phyloP scores from a whole-genome alignment of 1,140 invertebrate genomes.

The Micrasema longulum region DNA sequence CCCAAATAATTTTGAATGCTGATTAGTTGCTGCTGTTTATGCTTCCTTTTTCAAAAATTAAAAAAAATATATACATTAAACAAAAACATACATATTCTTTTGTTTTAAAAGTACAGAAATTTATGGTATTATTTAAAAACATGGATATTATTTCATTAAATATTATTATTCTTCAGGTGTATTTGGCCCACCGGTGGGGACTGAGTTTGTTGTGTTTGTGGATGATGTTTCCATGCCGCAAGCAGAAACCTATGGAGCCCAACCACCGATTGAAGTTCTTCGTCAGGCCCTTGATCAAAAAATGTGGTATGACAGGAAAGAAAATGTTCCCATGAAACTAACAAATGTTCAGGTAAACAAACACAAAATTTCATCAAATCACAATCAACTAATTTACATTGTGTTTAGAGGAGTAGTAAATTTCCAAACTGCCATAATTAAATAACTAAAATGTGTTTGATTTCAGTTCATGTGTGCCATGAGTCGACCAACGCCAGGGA shows the following conservation, averaged over 20 bases:
- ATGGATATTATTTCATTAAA: too few relatives aligned
- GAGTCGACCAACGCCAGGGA: slow-evolving; percentile 85
- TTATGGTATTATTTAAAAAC: too few relatives aligned
- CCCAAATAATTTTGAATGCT: too few relatives aligned
- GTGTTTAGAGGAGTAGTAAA: too few relatives aligned
- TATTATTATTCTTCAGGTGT: slow-evolving; percentile 68
- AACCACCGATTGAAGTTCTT: slow-evolving; percentile 92
- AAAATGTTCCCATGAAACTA: slow-evolving; percentile 84
- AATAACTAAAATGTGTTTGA: background rate
- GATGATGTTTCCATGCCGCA: slow-evolving; percentile 95
- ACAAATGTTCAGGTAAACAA: slow-evolving; percentile 90
- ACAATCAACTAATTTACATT: background rate
- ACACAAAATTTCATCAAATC: too few relatives aligned
- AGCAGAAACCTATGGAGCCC: slow-evolving; percentile 88
- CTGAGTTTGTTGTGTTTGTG: slow-evolving; percentile 90
- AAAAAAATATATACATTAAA: background rate
- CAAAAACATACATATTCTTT: background rate
- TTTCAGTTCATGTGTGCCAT: slow-evolving; percentile 85
- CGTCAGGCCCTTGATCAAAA: slow-evolving; percentile 91
- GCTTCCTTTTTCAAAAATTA: too few relatives aligned
- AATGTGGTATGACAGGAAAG: slow-evolving; percentile 94
- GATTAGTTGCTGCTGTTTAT: background rate
- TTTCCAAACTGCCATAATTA: too few relatives aligned
- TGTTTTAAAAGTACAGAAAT: background rate
- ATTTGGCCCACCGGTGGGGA: slow-evolving; percentile 91